Base-by-base conservation (phyloP, 2,888 invertebrate species). In the Cheilosia vernalis region DNA sequence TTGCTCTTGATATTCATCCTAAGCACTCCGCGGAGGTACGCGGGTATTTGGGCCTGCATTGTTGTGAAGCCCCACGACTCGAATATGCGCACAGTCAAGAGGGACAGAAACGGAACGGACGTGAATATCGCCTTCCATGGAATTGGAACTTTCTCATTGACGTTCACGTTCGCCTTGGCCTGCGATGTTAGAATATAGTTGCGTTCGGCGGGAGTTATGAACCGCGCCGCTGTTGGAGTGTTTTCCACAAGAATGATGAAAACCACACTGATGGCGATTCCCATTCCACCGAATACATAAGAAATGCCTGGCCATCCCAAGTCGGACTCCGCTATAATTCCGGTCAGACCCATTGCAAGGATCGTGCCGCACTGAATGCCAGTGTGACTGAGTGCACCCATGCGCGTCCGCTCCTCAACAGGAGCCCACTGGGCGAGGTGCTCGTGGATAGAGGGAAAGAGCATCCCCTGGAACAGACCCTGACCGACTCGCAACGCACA, bases 51-150 rank as follows among this genome's bases (percentile, higher is more conserved):
- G 0, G 94, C 94, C 86, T 95, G 91, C 13, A 95, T 91, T 0
- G 94, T 95, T 93, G 94, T 94, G 89, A 94, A 95, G 1, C 95
- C 95, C 95, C 95, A 95, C 88, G 94, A 94, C 87, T 94, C 94
- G 0, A 37, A 44, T 76, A 94, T 93, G 88, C 95, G 95, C 0
- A 93, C 94, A 1, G 94, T 90, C 2, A 94, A 89, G 19, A 91
- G 61, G 1, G 91, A 90, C 93, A 94, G 94, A 89, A 96, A 94
- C 0, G 96, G 95, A 0, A 94, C 88, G 0, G 95, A 95, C 0
- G 93, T 94, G n/a, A 94, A 90, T 21, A 96, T 95, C 27, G 93
- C 92, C 60, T 88, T 90, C 95, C 95, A 96, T 0, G 96, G 96
- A 0, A 94, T 93, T 81, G 90, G 89, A 77, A 93, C 92, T 44